Conservation (phyloP, 2,113 vertebrate genomes). For the Ia io region DNA sequence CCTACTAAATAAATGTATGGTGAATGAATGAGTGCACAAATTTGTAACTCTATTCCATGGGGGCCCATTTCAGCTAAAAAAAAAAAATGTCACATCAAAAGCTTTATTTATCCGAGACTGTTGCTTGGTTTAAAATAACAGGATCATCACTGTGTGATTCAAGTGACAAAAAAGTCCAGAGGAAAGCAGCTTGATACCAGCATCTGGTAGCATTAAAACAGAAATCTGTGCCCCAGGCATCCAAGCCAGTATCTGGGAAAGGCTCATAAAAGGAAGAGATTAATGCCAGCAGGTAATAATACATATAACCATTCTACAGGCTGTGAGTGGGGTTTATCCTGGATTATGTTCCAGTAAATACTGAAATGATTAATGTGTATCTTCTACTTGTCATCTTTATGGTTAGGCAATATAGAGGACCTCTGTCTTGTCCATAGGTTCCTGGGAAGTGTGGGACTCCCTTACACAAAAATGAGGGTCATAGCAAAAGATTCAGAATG, state of each 20-base stretch:
- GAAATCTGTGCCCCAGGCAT: background rate
- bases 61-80: background rate
- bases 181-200: background rate
- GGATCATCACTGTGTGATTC: background rate
- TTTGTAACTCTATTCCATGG: background rate
- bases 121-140: constrained; percentile 19
- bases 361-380: background rate
- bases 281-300: background rate
- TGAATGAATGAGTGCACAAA: background rate
- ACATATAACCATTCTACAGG: background rate
- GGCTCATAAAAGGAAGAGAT: background rate
- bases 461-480: background rate
- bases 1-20: background rate
- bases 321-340: background rate
- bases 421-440: background rate
- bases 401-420: background rate
- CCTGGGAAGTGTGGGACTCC: background rate
- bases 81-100: background rate
- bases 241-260: background rate
- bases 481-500: background rate
- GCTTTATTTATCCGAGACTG: background rate
- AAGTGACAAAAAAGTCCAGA: background rate
- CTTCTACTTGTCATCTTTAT: background rate
- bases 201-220: constrained; percentile 4
- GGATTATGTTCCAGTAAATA: background rate